Evolutionary conservation across 1,140 invertebrate genomes (phyloP).

Genomic region (Drosophila santomea): DNA sequence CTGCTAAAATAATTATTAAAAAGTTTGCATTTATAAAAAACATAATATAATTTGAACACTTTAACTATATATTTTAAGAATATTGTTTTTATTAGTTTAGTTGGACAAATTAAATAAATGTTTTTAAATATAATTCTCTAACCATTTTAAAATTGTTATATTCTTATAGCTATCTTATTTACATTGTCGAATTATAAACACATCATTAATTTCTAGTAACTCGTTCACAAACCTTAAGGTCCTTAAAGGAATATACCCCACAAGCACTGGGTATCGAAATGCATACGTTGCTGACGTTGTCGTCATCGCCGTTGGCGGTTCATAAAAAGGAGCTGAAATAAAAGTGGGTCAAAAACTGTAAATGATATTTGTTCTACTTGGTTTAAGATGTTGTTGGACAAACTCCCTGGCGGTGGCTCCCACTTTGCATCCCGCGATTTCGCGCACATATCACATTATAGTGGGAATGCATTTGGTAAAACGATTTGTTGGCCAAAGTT

Average conservation of each 20-base stretch:
- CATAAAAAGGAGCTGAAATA: conserved; percentile 72
- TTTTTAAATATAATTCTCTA: too few species aligned
- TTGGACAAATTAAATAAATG: too few species aligned
- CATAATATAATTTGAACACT: too few species aligned
- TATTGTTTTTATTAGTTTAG: too few species aligned
- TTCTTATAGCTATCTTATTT: too few species aligned
- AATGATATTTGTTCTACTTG: conserved; percentile 83
- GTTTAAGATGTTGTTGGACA: conserved; percentile 75
- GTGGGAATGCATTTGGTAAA: conserved; percentile 44
- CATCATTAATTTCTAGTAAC: too few species aligned
- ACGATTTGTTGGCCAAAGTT: conserved; percentile 49
- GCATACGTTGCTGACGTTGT: conserved; percentile 61
- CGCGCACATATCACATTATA: conserved; percentile 41
- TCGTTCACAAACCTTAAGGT: background rate
- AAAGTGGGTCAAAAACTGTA: conserved; percentile 81
- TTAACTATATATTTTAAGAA: too few species aligned
- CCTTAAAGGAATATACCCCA: background rate
- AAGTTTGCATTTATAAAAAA: too few species aligned
- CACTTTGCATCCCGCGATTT: conserved; percentile 5
- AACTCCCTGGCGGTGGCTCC: conserved; percentile 9
- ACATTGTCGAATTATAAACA: too few species aligned
- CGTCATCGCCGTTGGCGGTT: conserved; percentile 60
- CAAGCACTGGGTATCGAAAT: conserved; percentile 19
- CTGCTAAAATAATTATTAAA: background rate
- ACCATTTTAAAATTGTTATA: too few species aligned